A percentile compares a stretch with the other conserved stretches of the same genome.
Conservation (phyloP, 2,797 vertebrate genomes). For the Hyperoplus immaculatus region DNA sequence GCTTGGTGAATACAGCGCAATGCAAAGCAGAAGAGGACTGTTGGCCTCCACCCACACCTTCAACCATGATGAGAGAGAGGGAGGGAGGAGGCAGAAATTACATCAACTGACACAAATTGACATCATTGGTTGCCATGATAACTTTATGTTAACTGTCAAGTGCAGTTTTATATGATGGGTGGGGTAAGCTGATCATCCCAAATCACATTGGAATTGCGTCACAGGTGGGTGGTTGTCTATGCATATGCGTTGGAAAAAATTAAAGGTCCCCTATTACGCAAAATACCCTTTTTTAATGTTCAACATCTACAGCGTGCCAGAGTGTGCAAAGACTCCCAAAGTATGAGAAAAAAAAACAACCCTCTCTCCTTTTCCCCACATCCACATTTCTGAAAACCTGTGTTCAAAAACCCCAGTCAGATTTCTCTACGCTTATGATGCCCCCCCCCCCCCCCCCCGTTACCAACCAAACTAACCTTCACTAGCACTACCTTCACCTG, state of each 20-base stretch:
- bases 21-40: background rate
- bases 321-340: too few species aligned
- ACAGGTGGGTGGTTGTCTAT: background rate
- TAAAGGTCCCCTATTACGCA: too few species aligned
- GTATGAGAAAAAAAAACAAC: background rate
- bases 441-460: too few species aligned
- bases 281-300: too few species aligned
- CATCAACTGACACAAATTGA: background rate
- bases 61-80: background rate
- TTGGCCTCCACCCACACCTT: background rate
- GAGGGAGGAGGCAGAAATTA: too few species aligned
- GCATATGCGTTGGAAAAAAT: background rate
- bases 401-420: too few species aligned
- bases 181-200: background rate
- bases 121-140: background rate
- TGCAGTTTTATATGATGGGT: background rate
- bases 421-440: too few species aligned
- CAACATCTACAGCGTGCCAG: too few species aligned
- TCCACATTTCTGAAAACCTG: too few species aligned
- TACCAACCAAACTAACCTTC: too few species aligned
- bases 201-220: background rate
- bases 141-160: background rate
- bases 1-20: background rate
- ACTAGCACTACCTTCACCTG: too few species aligned
- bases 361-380: too few species aligned